Conservation (phyloP, 2,888 invertebrate species). For the Campoletis raptor region DNA sequence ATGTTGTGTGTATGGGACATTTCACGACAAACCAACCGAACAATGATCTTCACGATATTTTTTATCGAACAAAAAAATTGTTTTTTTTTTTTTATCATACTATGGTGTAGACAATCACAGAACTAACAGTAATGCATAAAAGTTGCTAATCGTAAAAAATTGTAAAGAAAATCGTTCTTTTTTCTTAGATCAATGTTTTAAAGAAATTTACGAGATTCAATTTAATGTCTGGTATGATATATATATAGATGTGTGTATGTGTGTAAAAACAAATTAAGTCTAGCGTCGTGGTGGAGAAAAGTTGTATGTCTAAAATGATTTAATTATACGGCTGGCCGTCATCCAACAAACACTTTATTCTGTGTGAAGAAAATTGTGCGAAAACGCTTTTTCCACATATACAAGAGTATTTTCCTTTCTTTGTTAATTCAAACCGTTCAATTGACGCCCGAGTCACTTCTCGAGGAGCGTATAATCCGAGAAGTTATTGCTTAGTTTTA, state of each 20-base stretch:
- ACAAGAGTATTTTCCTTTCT: not conserved
- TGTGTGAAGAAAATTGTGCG: not conserved
- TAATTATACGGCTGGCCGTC: conserved; percentile 61
- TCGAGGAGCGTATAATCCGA: conserved; percentile 7
- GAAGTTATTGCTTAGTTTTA: conserved; percentile 4
- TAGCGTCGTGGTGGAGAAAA: not conserved
- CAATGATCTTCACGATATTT: not conserved
- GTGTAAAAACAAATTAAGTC: conserved; percentile 4
- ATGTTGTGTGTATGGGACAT: conserved; percentile 7
- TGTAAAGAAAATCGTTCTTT: not conserved
- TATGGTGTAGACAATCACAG: conserved; percentile 10
- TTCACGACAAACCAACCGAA: conserved; percentile 18
- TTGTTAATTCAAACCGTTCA: not conserved
- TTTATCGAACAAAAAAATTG: not conserved
- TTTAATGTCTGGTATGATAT: conserved; percentile 11
- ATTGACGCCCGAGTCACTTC: conserved; percentile 9
- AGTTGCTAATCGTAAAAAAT: not conserved
- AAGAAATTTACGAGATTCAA: conserved; percentile 3
- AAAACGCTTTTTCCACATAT: conserved; percentile 12
- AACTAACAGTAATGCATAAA: not conserved
- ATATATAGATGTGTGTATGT: conserved; percentile 8
- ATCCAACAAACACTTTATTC: conserved; percentile 21
- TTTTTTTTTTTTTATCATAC: not conserved
- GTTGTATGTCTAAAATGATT: conserved; percentile 10
- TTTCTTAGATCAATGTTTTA: conserved; percentile 41